phyloP scores from a whole-genome alignment of 2,797 vertebrate species.

The Xiphophorus birchmanni region DNA sequence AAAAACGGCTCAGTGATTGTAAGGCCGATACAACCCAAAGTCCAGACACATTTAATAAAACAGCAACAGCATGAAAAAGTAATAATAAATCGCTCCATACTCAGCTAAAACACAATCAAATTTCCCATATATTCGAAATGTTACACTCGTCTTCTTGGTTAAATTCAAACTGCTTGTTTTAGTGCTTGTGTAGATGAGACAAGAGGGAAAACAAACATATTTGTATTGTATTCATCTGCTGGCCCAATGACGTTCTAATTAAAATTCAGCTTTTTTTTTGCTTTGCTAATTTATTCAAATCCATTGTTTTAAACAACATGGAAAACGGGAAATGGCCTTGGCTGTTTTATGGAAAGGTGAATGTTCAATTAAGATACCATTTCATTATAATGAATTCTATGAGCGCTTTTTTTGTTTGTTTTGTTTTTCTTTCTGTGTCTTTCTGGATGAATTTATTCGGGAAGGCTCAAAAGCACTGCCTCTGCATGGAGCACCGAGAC shows the following conservation, averaged over 20 bases:
- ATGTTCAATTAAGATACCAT: constrained; percentile 77
- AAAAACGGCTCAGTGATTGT: not conserved
- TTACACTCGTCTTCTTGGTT: not conserved
- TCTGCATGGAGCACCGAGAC: constrained; percentile 40
- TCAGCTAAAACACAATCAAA: not conserved
- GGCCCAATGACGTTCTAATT: constrained; percentile 52
- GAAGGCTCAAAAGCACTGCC: constrained; percentile 58
- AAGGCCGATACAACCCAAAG: not conserved
- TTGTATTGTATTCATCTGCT: constrained; percentile 47
- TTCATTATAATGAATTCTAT: constrained; percentile 57
- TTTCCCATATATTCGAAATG: not conserved
- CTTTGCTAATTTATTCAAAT: constrained; percentile 52
- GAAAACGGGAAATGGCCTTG: constrained; percentile 54
- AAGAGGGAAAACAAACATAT: constrained; percentile 38
- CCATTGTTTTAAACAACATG: constrained; percentile 68
- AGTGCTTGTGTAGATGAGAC: constrained; percentile 19
- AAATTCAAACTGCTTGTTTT: not conserved
- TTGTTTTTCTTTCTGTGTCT: not conserved
- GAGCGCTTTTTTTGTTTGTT: constrained; percentile 17
- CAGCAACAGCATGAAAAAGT: not conserved
- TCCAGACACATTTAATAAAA: not conserved
- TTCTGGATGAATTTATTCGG: constrained; percentile 51
- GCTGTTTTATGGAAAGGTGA: constrained; percentile 67
- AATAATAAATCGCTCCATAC: not conserved
- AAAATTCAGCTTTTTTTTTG: constrained; percentile 18